Percentiles rank a stretch among this genome's conserved stretches.
These are phyloP conservation scores for Todiramphus saurophagus DNA, from an alignment of 2,113 vertebrate genomes.

Conservation along the genomic window DNA sequence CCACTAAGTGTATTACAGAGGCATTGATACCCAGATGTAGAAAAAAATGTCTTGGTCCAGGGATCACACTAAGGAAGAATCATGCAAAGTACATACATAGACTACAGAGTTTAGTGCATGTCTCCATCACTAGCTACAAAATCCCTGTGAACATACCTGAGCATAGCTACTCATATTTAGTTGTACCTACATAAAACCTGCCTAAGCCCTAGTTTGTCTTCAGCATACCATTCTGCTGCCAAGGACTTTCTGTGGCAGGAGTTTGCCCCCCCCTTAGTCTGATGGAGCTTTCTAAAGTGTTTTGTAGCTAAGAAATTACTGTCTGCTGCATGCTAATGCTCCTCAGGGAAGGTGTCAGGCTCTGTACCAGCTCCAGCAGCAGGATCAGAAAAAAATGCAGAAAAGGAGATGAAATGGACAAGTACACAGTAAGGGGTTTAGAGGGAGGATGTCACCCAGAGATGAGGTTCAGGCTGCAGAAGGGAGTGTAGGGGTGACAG, in stretches of 20 bases:
- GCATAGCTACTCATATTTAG: background rate
- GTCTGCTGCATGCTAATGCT: background rate
- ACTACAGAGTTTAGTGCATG: background rate
- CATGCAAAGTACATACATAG: background rate
- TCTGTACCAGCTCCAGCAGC: background rate
- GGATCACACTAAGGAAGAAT: background rate
- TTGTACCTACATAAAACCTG: background rate
- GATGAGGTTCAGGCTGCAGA: background rate
- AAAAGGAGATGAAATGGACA: background rate
- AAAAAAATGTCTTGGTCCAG: background rate
- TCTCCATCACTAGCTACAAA: background rate
- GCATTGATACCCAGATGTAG: background rate
- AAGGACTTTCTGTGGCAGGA: background rate
- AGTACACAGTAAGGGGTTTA: background rate
- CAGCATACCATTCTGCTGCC: background rate
- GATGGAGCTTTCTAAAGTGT: background rate
- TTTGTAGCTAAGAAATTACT: background rate
- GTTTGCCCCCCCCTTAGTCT: background rate
- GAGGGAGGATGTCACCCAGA: background rate
- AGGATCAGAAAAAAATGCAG: background rate
- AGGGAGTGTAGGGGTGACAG: background rate
- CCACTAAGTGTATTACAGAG: background rate
- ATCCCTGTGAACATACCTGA: background rate
- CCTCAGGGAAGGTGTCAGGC: background rate
- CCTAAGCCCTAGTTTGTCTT: background rate